phyloP scores from a whole-genome alignment of 2,888 invertebrate species.

The Adelognathus sp. region DNA sequence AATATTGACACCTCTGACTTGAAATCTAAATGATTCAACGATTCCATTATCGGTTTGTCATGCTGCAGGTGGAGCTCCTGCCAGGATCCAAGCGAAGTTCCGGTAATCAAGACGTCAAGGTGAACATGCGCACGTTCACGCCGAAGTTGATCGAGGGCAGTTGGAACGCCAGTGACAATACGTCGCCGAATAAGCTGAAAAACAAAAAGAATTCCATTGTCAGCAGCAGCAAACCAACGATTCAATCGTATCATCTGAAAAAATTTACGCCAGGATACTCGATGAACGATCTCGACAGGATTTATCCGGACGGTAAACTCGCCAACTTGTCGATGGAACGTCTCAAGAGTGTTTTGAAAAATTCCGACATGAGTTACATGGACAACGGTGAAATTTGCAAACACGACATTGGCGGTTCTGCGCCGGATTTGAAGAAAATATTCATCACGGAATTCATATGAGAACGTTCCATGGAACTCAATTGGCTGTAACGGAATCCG shows the following conservation, averaged over 20 bases:
- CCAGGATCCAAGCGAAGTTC: conserved; percentile 66
- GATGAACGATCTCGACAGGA: conserved; percentile 80
- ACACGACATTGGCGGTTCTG: conserved; percentile 81
- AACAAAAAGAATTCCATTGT: conserved; percentile 28
- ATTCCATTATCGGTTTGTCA: not conserved
- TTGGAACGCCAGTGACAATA: conserved; percentile 56
- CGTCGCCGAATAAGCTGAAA: conserved; percentile 36
- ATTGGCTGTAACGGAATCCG: not conserved
- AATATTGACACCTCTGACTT: too few relatives aligned
- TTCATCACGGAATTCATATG: conserved; percentile 82
- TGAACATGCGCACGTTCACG: conserved; percentile 77
- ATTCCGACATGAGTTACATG: conserved; percentile 77
- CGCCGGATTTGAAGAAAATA: conserved; percentile 83
- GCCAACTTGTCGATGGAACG: conserved; percentile 78
- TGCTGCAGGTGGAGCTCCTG: conserved; percentile 70
- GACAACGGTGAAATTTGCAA: conserved; percentile 79
- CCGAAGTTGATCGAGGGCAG: conserved; percentile 75
- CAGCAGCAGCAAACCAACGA: conserved; percentile 70
- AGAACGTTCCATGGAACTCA: not conserved
- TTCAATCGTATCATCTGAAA: conserved; percentile 75
- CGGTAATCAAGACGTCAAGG: conserved; percentile 68
- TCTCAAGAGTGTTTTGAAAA: conserved; percentile 76
- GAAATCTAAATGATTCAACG: too few relatives aligned
- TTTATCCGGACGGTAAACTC: conserved; percentile 62
- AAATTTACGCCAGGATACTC: conserved; percentile 76